A percentile compares a stretch with the other conserved stretches of the same genome.
These are phyloP conservation scores for Nasonia longicornis DNA, from an alignment of 1,140 invertebrate genomes.

Conservation along the genomic window DNA sequence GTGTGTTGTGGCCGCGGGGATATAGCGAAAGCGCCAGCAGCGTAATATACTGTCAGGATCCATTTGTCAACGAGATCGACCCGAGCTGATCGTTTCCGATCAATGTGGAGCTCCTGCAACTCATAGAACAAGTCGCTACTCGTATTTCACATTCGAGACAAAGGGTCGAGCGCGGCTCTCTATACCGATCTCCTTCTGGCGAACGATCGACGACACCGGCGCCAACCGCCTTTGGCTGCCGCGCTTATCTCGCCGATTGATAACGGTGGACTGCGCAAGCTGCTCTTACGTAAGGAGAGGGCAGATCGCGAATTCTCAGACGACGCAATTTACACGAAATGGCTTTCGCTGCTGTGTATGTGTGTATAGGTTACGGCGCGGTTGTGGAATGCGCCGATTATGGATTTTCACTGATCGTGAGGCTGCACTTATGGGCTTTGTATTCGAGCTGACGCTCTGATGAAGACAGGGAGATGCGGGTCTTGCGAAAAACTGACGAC, in stretches of 20 bases:
- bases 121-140: constrained; percentile 46
- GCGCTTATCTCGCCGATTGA: constrained; percentile 24
- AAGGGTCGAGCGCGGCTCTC: constrained; percentile 52
- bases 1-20: no score
- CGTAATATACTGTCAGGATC: not conserved
- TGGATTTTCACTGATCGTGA: not conserved
- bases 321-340: constrained; percentile 9
- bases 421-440: not conserved
- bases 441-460: no score
- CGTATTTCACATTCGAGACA: constrained; percentile 53
- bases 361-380: not conserved
- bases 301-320: constrained; percentile 20
- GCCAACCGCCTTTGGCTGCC: not conserved
- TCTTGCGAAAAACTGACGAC: no score
- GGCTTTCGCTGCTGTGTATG: not conserved
- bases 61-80: constrained; percentile 14
- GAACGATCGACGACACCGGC: constrained; percentile 25
- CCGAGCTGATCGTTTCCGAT: constrained; percentile 30
- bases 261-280: not conserved
- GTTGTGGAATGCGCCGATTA: not conserved
- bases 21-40: no score
- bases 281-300: not conserved
- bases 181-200: not conserved
- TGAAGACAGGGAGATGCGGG: no score
- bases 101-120: constrained; percentile 55